Conservation (phyloP, 2,113 vertebrate genomes). For the Pelvicachromis taeniatus region DNA sequence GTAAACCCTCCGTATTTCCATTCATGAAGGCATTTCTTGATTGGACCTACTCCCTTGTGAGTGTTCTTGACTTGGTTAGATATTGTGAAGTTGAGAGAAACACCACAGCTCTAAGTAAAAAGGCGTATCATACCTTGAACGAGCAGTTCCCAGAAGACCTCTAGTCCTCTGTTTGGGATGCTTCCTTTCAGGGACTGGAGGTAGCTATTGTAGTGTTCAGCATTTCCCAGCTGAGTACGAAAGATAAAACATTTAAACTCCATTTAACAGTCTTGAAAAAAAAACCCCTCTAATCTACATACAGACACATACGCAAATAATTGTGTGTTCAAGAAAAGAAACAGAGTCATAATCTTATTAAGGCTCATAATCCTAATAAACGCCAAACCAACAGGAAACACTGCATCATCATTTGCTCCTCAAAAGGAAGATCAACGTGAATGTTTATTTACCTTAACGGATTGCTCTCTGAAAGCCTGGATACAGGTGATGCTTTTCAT, state of each 20-base stretch:
- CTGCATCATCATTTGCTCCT: not conserved
- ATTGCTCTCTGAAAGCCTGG: conserved; percentile 85
- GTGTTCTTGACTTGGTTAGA: not conserved
- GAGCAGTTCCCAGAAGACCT: conserved; percentile 92
- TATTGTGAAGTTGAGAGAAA: not conserved
- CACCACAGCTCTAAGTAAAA: not conserved
- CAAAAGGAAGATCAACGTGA: not conserved
- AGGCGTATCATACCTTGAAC: conserved; percentile 78
- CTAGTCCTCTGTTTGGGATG: conserved; percentile 77
- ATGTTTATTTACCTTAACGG: conserved; percentile 80
- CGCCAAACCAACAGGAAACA: not conserved
- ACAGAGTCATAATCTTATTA: conserved; percentile 10
- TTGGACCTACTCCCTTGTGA: not conserved
- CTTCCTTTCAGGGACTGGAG: conserved; percentile 82
- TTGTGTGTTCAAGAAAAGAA: conserved; percentile 20
- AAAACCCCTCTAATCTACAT: not conserved
- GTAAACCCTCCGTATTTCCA: not conserved
- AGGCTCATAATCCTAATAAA: conserved; percentile 6
- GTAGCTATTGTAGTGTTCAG: conserved; percentile 84
- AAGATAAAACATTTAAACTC: conserved; percentile 26
- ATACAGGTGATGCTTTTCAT: conserved; percentile 89
- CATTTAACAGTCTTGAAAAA: conserved; percentile 11
- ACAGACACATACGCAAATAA: not conserved
- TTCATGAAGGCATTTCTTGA: not conserved
- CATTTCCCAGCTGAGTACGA: conserved; percentile 68